phyloP scores from a whole-genome alignment of 2,888 invertebrate genomes.

The Cetonia aurata region DNA sequence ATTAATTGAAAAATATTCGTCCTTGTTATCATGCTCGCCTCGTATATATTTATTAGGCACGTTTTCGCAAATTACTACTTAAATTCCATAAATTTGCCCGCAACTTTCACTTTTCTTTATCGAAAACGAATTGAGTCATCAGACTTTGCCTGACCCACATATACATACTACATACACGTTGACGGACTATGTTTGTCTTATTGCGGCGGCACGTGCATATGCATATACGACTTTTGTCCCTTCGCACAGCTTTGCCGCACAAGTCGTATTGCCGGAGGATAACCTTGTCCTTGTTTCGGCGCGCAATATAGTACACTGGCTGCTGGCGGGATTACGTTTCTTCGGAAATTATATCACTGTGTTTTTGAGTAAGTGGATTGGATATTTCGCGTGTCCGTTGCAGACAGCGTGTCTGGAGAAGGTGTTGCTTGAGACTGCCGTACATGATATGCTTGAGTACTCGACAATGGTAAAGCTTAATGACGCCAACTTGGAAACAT shows the following conservation, averaged over 20 bases:
- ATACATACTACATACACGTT: slow-evolving; percentile 3
- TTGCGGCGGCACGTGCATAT: neutral
- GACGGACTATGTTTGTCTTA: neutral
- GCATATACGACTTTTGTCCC: neutral
- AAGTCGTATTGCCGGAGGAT: neutral
- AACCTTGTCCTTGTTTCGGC: slow-evolving; percentile 16
- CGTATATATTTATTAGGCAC: slow-evolving; percentile 6
- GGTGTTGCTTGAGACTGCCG: neutral
- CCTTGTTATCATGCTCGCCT: slow-evolving; percentile 10
- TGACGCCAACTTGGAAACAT: no score
- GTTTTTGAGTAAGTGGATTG: slow-evolving; percentile 8
- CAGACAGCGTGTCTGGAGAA: slow-evolving; percentile 16
- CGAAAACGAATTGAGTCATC: slow-evolving; percentile 33
- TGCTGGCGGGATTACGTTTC: neutral
- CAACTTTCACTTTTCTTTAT: slow-evolving; percentile 33
- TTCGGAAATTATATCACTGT: slow-evolving; percentile 4
- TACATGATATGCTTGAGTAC: neutral
- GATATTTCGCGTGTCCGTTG: slow-evolving; percentile 6
- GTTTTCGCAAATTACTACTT: slow-evolving; percentile 16
- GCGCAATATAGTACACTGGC: neutral
- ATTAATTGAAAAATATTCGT: slow-evolving; percentile 18
- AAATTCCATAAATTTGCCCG: slow-evolving; percentile 17
- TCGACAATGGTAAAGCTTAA: no score
- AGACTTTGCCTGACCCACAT: slow-evolving; percentile 29
- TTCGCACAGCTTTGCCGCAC: neutral